Base-by-base conservation (phyloP, 2,113 vertebrate genomes). In the Cololabis saira region DNA sequence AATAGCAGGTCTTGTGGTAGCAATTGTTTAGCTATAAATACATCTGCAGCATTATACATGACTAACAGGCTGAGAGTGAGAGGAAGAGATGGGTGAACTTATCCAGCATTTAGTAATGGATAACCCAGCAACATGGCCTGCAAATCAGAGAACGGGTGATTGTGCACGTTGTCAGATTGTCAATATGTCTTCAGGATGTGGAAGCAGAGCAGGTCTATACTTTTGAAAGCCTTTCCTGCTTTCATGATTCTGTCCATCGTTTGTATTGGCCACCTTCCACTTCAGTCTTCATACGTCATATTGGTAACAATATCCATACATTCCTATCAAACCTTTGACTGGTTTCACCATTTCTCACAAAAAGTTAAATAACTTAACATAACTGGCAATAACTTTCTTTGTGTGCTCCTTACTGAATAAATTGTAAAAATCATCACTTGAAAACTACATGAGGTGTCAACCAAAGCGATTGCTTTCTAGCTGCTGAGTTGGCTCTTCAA, bases 151-250 rank as follows among this genome's bases (percentile, higher is more conserved):
- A 61, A 64, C 19, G 24, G 1, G 42, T 8, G 45, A 62, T 52
- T 47, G 48, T 22, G 44, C 54, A 24, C 62, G 71, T 50, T 69
- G 73, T 80, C 80, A 71, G 58, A 62, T 48, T 71, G 62, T 74
- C 83, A 74, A 80, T 82, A 77, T 16, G 54, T 61, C 73, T 45
- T 59, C 66, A 52, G 55, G 60, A 64, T 37, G 16, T 14, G 42
- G 56, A 51, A 64, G 44, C 71, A 43, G 56, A 70, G 68, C 3
- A 37, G 67, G 49, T 50, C 50, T 40, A 22, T 41, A 67, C 49
- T 73, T 69, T 43, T 27, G 5, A 62, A 12, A 16, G 62, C 70
- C 56, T 69, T 69, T 68, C 50, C 62, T 44, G 60, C 42, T 51
- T 44, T 44, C 16, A 22, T 44, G 30, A 75, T 72, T 47, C 37